These are phyloP conservation scores for Tenodera sinensis DNA, from an alignment of 2,888 invertebrate species.

Conservation along the genomic window DNA sequence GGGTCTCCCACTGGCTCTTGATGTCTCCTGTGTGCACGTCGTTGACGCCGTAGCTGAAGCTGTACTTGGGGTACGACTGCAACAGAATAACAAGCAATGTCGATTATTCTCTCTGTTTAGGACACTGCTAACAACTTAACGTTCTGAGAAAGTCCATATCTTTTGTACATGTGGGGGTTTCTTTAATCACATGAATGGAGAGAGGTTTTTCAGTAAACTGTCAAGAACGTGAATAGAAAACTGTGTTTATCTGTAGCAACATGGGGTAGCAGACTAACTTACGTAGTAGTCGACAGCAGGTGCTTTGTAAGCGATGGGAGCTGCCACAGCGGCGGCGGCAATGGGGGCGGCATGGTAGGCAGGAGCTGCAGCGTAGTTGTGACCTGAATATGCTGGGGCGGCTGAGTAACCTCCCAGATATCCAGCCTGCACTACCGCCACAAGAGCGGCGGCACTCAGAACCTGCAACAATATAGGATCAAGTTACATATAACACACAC, in stretches of 20 bases:
- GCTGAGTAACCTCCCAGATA: slow-evolving; percentile 7
- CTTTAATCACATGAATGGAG: too few relatives aligned
- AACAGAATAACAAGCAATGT: too few relatives aligned
- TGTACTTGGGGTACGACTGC: slow-evolving; percentile 10
- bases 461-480: neutral
- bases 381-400: slow-evolving; percentile 32
- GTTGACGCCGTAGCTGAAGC: slow-evolving; percentile 17
- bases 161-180: too few relatives aligned
- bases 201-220: too few relatives aligned
- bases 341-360: slow-evolving; percentile 38
- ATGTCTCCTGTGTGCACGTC: slow-evolving; percentile 13
- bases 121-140: too few relatives aligned
- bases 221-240: too few relatives aligned
- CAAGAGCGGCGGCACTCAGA: neutral
- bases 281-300: slow-evolving; percentile 21
- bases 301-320: neutral
- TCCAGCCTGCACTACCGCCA: slow-evolving; percentile 16
- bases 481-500: too few relatives aligned
- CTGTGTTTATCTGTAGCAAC: too few relatives aligned
- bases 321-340: slow-evolving; percentile 23
- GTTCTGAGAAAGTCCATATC: too few relatives aligned
- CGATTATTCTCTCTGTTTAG: too few relatives aligned
- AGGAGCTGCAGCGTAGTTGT: slow-evolving; percentile 39
- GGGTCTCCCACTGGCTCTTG: slow-evolving; percentile 14
- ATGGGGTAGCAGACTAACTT: neutral